Percentiles rank a stretch among this genome's conserved stretches.
phyloP scores from a whole-genome alignment of 2,797 vertebrate species.

The Sciurus vulgaris region DNA sequence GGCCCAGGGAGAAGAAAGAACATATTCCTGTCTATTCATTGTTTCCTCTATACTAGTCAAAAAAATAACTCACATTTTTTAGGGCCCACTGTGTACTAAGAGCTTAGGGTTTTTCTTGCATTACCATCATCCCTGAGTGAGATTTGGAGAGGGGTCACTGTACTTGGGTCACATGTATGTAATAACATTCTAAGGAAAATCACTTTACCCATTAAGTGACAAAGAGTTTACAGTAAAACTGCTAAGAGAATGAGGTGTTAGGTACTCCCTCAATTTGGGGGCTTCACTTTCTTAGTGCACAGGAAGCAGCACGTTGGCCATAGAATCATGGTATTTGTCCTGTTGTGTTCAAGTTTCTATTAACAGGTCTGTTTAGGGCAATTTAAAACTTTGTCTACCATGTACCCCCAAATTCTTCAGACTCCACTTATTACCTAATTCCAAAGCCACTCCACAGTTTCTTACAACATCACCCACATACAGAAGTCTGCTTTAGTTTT shows the following conservation, averaged over 20 bases:
- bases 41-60: not conserved
- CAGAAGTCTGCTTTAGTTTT: not conserved
- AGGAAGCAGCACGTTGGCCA: not conserved
- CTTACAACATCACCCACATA: not conserved
- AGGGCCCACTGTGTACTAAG: fast-evolving
- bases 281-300: not conserved
- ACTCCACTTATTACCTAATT: not conserved
- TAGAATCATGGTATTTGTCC: not conserved
- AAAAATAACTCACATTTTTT: not conserved
- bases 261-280: not conserved
- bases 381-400: not conserved
- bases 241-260: not conserved
- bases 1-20: not conserved
- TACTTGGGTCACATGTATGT: not conserved
- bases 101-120: not conserved
- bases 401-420: not conserved
- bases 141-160: not conserved
- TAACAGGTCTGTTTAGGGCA: not conserved
- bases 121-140: not conserved
- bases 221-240: not conserved
- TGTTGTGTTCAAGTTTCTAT: not conserved
- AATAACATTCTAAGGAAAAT: not conserved
- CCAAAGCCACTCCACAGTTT: not conserved
- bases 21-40: not conserved
- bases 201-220: not conserved